Percentiles rank a stretch among this genome's conserved stretches.
These are phyloP conservation scores for Anastatus disparis DNA, from an alignment of 1,140 invertebrate genomes.

Conservation along the genomic window DNA sequence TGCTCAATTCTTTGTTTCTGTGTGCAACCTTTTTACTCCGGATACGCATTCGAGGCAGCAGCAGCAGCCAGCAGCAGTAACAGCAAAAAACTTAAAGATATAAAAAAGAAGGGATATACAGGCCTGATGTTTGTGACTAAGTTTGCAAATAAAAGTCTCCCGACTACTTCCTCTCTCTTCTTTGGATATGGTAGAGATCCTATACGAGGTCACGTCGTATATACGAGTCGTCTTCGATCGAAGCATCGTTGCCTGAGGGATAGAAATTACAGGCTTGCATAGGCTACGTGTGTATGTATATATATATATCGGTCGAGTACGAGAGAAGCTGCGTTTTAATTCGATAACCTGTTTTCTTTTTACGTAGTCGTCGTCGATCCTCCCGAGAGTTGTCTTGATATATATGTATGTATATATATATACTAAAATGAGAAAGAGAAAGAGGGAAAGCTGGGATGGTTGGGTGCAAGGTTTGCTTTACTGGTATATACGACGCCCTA, in stretches of 20 bases:
- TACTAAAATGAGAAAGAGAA: not conserved
- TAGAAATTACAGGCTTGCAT: conserved; percentile 49
- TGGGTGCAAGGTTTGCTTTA: no score
- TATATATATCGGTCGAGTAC: not conserved
- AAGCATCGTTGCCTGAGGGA: conserved; percentile 39
- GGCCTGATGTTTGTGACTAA: no score
- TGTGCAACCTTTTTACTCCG: no score
- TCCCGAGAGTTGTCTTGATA: conserved; percentile 27
- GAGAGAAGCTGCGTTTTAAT: conserved; percentile 49
- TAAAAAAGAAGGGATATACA: no score
- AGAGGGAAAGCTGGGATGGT: conserved; percentile 2
- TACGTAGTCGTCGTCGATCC: conserved; percentile 42
- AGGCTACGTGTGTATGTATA: not conserved
- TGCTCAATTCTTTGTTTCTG: conserved; percentile 7
- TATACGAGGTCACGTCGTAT: conserved; percentile 26
- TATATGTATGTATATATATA: no score
- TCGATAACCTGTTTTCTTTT: conserved; percentile 59
- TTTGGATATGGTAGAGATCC: conserved; percentile 6
- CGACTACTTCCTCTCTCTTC: not conserved
- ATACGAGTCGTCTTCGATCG: not conserved
- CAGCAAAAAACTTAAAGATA: no score
- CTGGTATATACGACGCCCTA: not conserved
- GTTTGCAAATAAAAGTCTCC: conserved; percentile 5
- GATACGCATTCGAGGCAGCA: no score
- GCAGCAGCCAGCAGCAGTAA: no score